Percentiles rank a stretch among this genome's conserved stretches.
Conservation (phyloP, 1,140 invertebrate species). For the Panonychus citri region DNA sequence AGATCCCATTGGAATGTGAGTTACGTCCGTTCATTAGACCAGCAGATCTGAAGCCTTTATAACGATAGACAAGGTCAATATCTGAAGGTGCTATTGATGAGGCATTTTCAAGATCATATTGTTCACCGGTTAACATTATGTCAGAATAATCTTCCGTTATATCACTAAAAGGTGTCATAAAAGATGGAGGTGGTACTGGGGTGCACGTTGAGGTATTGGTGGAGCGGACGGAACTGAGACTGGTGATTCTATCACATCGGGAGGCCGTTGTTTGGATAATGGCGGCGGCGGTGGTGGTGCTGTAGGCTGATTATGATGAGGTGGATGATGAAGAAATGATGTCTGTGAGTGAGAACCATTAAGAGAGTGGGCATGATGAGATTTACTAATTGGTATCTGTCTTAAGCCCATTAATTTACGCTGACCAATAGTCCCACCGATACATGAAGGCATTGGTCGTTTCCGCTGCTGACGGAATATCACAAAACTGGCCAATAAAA, state of each 20-base stretch:
- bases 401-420: background rate
- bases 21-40: slow-evolving; percentile 19
- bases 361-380: no score
- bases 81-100: slow-evolving; percentile 90
- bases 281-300: background rate
- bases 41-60: slow-evolving; percentile 32
- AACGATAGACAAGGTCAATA: slow-evolving; percentile 88
- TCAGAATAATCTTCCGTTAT: slow-evolving; percentile 7
- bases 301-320: background rate
- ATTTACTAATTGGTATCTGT: background rate
- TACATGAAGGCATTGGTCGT: background rate
- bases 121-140: slow-evolving; percentile 41
- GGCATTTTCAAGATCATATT: slow-evolving; percentile 88
- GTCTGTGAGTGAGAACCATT: background rate
- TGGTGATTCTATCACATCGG: slow-evolving; percentile 1
- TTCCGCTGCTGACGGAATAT: slow-evolving; percentile 34
- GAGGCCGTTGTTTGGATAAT: background rate
- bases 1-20: slow-evolving; percentile 16
- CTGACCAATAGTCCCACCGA: background rate
- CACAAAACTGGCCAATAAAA: slow-evolving; percentile 63
- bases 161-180: slow-evolving; percentile 10
- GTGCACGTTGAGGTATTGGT: background rate
- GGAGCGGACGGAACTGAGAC: background rate
- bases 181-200: background rate
- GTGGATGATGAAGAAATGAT: background rate